Evolutionary conservation across 2,797 vertebrate genomes (phyloP).

Genomic region (Erpetoichthys calabaricus): DNA sequence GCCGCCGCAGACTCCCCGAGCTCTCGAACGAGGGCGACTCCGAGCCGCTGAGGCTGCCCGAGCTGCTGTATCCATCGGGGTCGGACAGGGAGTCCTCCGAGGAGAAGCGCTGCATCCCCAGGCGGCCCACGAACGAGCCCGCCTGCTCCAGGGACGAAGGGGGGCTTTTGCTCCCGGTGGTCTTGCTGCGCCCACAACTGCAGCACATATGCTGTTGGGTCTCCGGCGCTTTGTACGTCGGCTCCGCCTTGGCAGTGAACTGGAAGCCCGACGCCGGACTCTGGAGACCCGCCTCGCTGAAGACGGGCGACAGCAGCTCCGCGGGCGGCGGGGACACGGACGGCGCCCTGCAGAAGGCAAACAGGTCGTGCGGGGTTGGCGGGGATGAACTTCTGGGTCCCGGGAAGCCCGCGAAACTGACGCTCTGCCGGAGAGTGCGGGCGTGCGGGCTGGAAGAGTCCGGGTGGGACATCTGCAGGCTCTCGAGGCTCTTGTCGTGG

Average conservation of each 20-base stretch:
- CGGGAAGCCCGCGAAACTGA: slow-evolving; percentile 69
- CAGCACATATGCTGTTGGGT: slow-evolving; percentile 41
- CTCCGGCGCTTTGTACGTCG: slow-evolving; percentile 23
- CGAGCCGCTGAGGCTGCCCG: slow-evolving; percentile 52
- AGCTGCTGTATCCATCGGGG: slow-evolving; percentile 64
- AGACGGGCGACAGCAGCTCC: slow-evolving; percentile 48
- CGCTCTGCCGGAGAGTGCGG: slow-evolving; percentile 61
- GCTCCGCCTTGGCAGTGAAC: no score
- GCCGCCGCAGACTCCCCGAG: slow-evolving; percentile 37
- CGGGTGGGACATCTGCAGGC: slow-evolving; percentile 28
- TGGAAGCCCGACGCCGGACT: slow-evolving; percentile 32
- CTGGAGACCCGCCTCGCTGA: slow-evolving; percentile 25
- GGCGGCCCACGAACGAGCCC: slow-evolving; percentile 8
- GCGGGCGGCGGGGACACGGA: slow-evolving; percentile 59
- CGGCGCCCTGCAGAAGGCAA: slow-evolving; percentile 52
- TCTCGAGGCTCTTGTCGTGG: slow-evolving; percentile 53
- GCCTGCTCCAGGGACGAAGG: slow-evolving; percentile 6
- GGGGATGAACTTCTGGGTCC: slow-evolving; percentile 49
- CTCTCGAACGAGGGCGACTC: slow-evolving; percentile 63
- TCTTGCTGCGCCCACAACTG: slow-evolving; percentile 51
- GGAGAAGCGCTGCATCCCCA: slow-evolving; percentile 49
- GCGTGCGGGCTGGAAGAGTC: slow-evolving; percentile 28
- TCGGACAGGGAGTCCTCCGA: slow-evolving; percentile 65
- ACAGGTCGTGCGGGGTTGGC: slow-evolving; percentile 40
- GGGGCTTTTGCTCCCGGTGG: slow-evolving; percentile 16